Conservation (phyloP, 2,888 invertebrate genomes). For the Mythimna impura region DNA sequence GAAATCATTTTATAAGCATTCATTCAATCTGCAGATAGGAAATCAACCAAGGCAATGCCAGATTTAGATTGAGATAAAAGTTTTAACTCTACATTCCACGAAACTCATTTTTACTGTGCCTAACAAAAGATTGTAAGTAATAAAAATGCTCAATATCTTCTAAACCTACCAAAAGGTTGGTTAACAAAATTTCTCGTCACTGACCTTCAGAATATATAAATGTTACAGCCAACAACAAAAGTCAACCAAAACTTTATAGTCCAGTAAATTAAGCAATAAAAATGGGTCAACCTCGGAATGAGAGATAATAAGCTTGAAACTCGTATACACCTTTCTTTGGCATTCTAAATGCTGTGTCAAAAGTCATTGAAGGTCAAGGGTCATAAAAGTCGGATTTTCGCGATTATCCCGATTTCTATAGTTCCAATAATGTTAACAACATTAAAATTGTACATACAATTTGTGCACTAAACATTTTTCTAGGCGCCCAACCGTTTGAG, state of each 20-base stretch:
- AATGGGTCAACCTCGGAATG: no score
- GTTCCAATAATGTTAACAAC: no score
- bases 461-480: no score
- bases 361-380: no score
- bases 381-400: no score
- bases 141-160: background rate
- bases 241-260: background rate
- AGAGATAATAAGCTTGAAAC: no score
- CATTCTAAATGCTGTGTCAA: no score
- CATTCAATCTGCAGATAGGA: background rate
- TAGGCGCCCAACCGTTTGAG: no score
- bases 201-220: background rate
- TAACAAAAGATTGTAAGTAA: background rate
- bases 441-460: no score
- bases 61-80: background rate
- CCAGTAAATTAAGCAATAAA: no score
- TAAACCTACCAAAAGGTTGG: background rate
- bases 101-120: background rate
- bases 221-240: conserved; percentile 1
- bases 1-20: background rate
- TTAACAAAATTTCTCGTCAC: background rate
- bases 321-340: no score
- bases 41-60: background rate
- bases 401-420: no score
- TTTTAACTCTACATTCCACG: background rate